Base-by-base conservation (phyloP, 2,888 invertebrate genomes). In the Hemistola chrysoprasaria region DNA sequence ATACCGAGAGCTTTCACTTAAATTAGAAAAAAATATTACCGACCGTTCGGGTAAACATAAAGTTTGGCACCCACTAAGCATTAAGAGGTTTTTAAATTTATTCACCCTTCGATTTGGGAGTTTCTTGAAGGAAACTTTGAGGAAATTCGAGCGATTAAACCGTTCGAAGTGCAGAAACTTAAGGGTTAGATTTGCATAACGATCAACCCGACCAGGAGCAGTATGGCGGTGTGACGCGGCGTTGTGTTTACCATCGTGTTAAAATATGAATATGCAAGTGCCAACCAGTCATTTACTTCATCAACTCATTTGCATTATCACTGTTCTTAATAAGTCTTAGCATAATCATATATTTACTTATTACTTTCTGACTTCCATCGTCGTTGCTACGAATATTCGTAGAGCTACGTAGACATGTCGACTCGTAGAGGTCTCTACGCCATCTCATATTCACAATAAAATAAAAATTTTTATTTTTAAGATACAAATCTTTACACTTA, bases 11-110 rank as follows among this genome's bases (percentile, higher is more conserved):
- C 75, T 70, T 71, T 75, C 62, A 58, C 62, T 65, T 57, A 63
- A 72, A 78, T 78, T 76, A 16, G 67, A 56, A 56, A 64, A 70
- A 71, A 70, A 69, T 62, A 61, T 66, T 66, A 65, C 47, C 56
- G 60, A 60, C 31, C 61, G 58, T 45, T 44, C 37, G 23, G 38
- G 65, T 70, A 79, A 78, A 78, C 71, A 74, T 71, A 76, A 83
- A 84, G 71, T 83, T 75, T 74, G 59, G 65, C 78, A 74, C 75
- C 75, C 76, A 71, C 78, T 78, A 76, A 67, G 73, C 71, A 78
- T 78, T 82, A 77, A 80, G 78, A 83, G 80, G 77, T 84, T 86
- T 85, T 84, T 76, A 84, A 87, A 87, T 87, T 78, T 87, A 87
- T 87, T 83, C 87, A 87, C 87, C 87, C 87, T 83, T 79, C 81